Evolutionary conservation across 2,113 vertebrate genomes (phyloP).

Genomic region (Hystrix brachyura): DNA sequence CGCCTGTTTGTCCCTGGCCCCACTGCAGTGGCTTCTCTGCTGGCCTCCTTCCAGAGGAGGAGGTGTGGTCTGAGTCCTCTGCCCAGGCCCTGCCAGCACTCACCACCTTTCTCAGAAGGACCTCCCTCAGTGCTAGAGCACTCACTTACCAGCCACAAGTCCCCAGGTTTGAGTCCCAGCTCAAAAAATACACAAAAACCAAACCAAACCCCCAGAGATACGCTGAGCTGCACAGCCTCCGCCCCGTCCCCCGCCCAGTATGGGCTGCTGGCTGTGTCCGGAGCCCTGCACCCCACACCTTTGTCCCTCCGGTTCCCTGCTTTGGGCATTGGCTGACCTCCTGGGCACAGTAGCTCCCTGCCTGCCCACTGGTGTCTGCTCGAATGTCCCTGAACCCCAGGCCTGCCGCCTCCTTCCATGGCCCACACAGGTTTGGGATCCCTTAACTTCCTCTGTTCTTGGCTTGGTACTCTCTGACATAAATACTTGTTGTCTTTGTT

Average conservation of each 20-base stretch:
- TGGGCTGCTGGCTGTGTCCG: background rate
- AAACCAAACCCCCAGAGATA: no score
- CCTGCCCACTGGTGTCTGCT: background rate
- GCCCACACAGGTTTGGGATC: background rate
- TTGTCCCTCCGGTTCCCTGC: no score
- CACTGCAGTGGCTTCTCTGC: background rate
- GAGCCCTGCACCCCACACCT: background rate
- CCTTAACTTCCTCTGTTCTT: background rate
- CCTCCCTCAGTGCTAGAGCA: no score
- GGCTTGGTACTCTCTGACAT: background rate
- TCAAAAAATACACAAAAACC: background rate
- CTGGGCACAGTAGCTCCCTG: background rate
- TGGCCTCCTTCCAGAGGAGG: background rate
- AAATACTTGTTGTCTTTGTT: background rate
- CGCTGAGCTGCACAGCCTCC: no score
- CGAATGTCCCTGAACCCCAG: background rate
- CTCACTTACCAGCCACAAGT: background rate
- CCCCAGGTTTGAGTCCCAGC: background rate
- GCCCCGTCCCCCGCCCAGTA: accelerated
- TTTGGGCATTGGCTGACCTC: background rate
- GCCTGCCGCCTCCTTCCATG: background rate
- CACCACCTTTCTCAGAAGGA: background rate
- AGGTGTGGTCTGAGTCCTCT: background rate
- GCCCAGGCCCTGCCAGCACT: background rate
- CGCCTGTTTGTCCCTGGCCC: background rate